Evolutionary conservation across 2,113 vertebrate genomes (phyloP), one percentile per base, ranked within the genome.

Genomic region (Oxygymnocypris stewartii): DNA sequence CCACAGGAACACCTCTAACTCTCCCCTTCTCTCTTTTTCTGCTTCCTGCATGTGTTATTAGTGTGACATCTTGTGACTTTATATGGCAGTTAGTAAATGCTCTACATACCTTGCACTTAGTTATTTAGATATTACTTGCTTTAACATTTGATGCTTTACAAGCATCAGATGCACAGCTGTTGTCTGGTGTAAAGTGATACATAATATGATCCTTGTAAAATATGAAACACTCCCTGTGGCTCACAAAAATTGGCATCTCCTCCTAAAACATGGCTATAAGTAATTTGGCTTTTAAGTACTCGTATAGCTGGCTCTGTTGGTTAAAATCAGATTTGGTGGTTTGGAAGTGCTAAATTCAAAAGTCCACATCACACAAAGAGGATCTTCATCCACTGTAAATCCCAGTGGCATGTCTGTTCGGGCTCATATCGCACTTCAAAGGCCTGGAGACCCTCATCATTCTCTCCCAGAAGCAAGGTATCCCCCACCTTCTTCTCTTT

Each of bases 351-450:
- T 9, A 35, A 35, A 23, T 23, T 82, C 10, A 69, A 67, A 82
- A n/a, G 16, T 69, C 8, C 18, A 28, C 40, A 25, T 4, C 23
- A 51, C 51, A 25, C 8, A 44, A 28, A 67, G 67, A 84, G 16
- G 44, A 23, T 31, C 82, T 84, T 74, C 85, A 86, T 65, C 14
- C 25, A 86, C 61, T 80, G 84, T 89, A 88, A 90, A 90, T 91
- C 87, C 54, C 47, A 57, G 47, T 78, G 78, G 80, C 59, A 57
- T 63, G 44, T 63, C 44, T 82, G 35, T 57, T 37, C 23, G 59
- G 28, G 76, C 28, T 75, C 69, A 18, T 13, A 42, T 74, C n/a
- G n/a, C n/a, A n/a, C n/a, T n/a, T 87, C 86, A 87, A 87, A 78
- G 80, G 5, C 42, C 73, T 31, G 28, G 6, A 37, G 40, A 12